Evolutionary conservation across 2,888 invertebrate genomes (phyloP), one percentile per base, ranked within the genome.

Genomic region (Tenthredo mesomela): DNA sequence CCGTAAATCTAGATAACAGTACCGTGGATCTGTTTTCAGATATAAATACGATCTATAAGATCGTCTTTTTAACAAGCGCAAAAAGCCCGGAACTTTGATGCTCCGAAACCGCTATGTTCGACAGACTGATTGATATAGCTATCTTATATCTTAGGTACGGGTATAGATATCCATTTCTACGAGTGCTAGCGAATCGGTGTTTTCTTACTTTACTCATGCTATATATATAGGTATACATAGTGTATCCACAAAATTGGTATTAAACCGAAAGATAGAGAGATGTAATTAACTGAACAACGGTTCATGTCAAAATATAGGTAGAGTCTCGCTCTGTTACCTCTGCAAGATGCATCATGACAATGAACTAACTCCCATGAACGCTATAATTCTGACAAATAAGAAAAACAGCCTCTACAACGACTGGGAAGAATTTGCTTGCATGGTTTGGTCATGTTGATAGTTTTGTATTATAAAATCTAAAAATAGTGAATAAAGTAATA

Each of bases 71-170:
- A 33, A 67, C 33, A 18, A 67, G 43, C 12, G 43, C 21, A 73
- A 73, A 73, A 73, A 73, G 25, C 21, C n/a, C 18, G 43, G 73
- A 73, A 73, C 43, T 73, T 40, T 21, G 67, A 67, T 67, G 73
- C 29, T 25, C 43, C 25, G 25, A 73, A 54, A 73, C 73, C 43
- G 73, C 73, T 73, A 73, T 25, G 21, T 73, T 73, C 12, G 40
- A 40, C 40, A 25, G 73, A 73, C 25, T 73, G 73, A 40, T 43
- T 43, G 43, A 73, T 43, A 61, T n/a, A 54, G 54, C 54, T 54
- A n/a, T 29, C 25, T 61, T 29, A 61, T 61, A 15, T 25, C 6
- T 61, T 61, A 25, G 25, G 21, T 25, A 61, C 25, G 25, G 9
- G 21, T 61, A 12, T n/a, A n/a, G 18, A n/a, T n/a, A 2, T 54